phyloP scores from a whole-genome alignment of 2,888 invertebrate genomes.

The Trissoscelio sp. region DNA sequence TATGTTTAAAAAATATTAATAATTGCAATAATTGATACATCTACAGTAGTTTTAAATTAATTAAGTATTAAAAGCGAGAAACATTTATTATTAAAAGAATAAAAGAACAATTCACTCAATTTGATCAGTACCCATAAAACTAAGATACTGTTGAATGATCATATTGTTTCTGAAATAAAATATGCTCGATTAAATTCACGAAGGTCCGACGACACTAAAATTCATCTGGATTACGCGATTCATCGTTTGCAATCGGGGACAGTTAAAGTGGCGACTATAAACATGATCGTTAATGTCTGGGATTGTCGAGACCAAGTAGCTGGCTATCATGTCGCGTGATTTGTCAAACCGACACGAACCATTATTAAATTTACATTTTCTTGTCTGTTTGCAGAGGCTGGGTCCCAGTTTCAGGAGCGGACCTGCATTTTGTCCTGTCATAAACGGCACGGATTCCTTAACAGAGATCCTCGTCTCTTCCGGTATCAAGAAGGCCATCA shows the following conservation, averaged over 20 bases:
- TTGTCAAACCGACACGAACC: constrained; percentile 8
- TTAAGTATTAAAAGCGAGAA: no score
- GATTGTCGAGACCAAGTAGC: constrained; percentile 38
- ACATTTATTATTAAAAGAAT: no score
- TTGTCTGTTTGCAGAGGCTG: constrained; percentile 86
- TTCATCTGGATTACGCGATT: constrained; percentile 49
- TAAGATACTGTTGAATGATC: constrained; percentile 3
- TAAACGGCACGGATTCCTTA: constrained; percentile 92
- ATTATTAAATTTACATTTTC: constrained; percentile 57
- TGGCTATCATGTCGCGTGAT: constrained; percentile 26
- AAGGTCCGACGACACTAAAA: constrained; percentile 26
- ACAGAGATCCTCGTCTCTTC: constrained; percentile 96
- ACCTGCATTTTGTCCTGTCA: constrained; percentile 96
- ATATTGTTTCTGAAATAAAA: constrained; percentile 38
- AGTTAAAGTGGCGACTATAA: constrained; percentile 39
- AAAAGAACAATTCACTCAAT: not conserved
- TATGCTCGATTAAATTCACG: constrained; percentile 30
- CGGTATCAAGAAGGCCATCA: constrained; percentile 94
- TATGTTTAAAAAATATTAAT: no score
- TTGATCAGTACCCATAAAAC: not conserved
- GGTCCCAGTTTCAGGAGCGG: constrained; percentile 97
- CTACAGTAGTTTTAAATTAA: no score
- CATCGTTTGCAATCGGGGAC: constrained; percentile 46
- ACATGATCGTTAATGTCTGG: constrained; percentile 40
- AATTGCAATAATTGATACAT: no score